phyloP scores from a whole-genome alignment of 2,113 vertebrate genomes.

The Phalacrocorax pelagicus region DNA sequence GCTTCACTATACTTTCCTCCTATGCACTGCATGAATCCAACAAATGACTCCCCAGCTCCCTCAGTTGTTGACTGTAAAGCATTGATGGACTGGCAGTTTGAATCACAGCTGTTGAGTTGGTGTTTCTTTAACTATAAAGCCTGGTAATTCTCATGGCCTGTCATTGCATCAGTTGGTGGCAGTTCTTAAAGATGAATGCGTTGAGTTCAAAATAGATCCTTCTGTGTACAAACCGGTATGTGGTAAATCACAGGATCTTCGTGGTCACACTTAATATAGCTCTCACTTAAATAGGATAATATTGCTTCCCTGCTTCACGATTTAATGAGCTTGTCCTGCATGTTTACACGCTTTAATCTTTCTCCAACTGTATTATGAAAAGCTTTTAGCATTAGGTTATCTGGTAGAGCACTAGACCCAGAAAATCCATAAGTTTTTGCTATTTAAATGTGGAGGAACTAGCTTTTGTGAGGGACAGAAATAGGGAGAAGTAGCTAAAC shows the following conservation, averaged over 20 bases:
- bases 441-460: not conserved
- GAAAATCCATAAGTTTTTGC: not conserved
- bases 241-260: conserved; percentile 47
- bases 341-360: not conserved
- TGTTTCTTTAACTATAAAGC: conserved; percentile 38
- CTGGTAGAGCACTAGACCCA: not conserved
- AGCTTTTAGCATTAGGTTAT: not conserved
- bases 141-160: conserved; percentile 44
- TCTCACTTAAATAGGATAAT: not conserved
- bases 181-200: not conserved
- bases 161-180: conserved; percentile 30
- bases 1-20: not conserved
- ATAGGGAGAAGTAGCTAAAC: not conserved
- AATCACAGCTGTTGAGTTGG: conserved; percentile 57
- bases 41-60: not conserved
- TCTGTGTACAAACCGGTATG: not conserved
- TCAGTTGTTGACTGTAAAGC: not conserved
- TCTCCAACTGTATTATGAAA: not conserved
- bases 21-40: not conserved
- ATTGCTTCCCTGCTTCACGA: not conserved
- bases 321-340: not conserved
- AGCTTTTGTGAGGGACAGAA: not conserved
- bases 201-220: conserved; percentile 43
- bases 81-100: conserved; percentile 5
- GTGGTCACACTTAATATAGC: conserved; percentile 26